These are phyloP conservation scores for Rhinoderma darwinii DNA, from an alignment of 2,113 vertebrate species.

Conservation along the genomic window DNA sequence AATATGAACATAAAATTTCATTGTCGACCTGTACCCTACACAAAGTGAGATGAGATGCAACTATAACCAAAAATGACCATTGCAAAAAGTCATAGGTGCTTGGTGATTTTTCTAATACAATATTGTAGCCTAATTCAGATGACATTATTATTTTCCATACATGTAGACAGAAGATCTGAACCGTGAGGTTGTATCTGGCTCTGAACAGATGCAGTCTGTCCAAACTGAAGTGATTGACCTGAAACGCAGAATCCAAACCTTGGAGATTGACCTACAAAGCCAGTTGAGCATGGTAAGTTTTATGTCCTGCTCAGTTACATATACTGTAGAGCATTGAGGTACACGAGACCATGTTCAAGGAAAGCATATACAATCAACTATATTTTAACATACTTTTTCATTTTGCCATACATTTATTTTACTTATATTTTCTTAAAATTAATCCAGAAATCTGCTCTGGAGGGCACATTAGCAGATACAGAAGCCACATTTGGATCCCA, in stretches of 20 bases:
- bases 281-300: constrained; percentile 68
- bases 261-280: constrained; percentile 75
- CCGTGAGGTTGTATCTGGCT: constrained; percentile 70
- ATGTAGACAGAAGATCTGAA: constrained; percentile 68
- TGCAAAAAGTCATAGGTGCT: neutral
- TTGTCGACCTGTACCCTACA: too few relatives aligned
- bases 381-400: neutral
- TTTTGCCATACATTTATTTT: neutral
- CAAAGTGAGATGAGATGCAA: too few relatives aligned
- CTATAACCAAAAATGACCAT: too few relatives aligned
- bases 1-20: too few relatives aligned
- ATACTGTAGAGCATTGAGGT: constrained; percentile 68
- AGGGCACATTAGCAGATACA: constrained; percentile 72
- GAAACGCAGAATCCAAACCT: constrained; percentile 65
- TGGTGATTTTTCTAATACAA: neutral
- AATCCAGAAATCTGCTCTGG: constrained; percentile 74
- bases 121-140: neutral
- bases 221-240: constrained; percentile 73
- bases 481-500: constrained; percentile 67
- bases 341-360: constrained; percentile 58
- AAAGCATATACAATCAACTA: neutral
- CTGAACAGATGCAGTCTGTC: constrained; percentile 69
- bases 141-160: neutral
- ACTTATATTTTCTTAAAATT: neutral
- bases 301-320: neutral